Percentiles rank a stretch among this genome's conserved stretches.
These are phyloP conservation scores for Apocheima hispidaria DNA, from an alignment of 2,888 invertebrate genomes.

Conservation along the genomic window DNA sequence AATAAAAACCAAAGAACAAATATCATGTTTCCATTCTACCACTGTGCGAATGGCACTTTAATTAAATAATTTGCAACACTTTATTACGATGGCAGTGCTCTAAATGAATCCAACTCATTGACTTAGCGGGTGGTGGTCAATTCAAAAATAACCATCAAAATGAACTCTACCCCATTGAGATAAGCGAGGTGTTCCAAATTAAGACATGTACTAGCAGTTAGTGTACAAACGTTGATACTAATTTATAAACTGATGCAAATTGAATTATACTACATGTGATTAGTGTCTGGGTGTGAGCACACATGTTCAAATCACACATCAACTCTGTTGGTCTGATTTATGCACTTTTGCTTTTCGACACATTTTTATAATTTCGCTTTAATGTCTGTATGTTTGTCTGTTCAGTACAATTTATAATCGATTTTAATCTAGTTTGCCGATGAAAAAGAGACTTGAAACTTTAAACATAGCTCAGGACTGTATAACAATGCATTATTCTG, in stretches of 20 bases:
- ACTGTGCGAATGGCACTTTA: slow-evolving; percentile 42
- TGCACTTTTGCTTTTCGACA: neutral
- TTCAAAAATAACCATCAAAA: slow-evolving; percentile 37
- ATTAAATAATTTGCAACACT: slow-evolving; percentile 76
- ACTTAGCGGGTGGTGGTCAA: slow-evolving; percentile 73
- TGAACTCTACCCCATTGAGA: slow-evolving; percentile 50
- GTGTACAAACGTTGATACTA: slow-evolving; percentile 58
- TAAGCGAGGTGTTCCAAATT: slow-evolving; percentile 18
- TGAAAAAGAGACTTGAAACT: no score
- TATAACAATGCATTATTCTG: no score
- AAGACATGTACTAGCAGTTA: slow-evolving; percentile 22
- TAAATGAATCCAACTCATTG: slow-evolving; percentile 69
- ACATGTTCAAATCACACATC: neutral
- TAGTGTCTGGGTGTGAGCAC: neutral
- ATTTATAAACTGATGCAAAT: slow-evolving; percentile 65
- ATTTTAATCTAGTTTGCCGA: no score
- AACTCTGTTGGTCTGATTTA: neutral
- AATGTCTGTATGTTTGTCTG: no score
- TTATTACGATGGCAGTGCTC: slow-evolving; percentile 68
- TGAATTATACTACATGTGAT: slow-evolving; percentile 19
- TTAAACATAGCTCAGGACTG: no score
- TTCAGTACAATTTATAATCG: no score
- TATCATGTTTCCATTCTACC: neutral
- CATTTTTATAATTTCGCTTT: no score
- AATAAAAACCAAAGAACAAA: no score